Conservation (phyloP, 2,797 vertebrate species). For the Centroberyx gerrardi region DNA sequence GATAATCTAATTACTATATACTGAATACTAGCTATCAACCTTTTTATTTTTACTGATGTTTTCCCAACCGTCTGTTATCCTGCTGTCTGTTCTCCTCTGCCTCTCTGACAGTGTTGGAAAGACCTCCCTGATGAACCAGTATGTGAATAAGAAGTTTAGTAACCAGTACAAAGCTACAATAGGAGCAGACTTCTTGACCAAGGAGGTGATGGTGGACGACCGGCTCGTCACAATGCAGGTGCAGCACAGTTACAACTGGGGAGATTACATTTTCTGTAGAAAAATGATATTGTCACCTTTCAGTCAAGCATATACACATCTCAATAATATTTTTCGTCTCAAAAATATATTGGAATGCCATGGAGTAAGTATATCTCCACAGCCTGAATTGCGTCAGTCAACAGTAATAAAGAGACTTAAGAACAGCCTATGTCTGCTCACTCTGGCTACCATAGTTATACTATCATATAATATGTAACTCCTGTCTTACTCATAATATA, state of each 20-base stretch:
- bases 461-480: too few relatives aligned
- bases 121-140: conserved; percentile 96
- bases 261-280: not conserved
- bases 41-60: not conserved
- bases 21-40: not conserved
- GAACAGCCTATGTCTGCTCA: too few relatives aligned
- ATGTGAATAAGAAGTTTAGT: conserved; percentile 96
- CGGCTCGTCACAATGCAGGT: conserved; percentile 96
- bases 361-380: not conserved
- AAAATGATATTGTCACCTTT: not conserved
- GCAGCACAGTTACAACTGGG: conserved; percentile 12
- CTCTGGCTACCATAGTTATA: too few relatives aligned
- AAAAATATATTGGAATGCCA: too few relatives aligned
- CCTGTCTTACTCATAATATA: too few relatives aligned
- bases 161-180: conserved; percentile 97
- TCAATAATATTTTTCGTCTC: not conserved
- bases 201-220: conserved; percentile 97
- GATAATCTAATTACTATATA: conserved; percentile 2
- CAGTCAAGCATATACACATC: not conserved
- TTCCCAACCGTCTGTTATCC: not conserved
- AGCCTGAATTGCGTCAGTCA: not conserved
- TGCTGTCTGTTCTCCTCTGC: conserved; percentile 26
- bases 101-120: conserved; percentile 89
- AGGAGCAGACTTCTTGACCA: conserved; percentile 94
- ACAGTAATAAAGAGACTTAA: too few relatives aligned